Conservation (phyloP, 2,888 invertebrate species). For the Sinelater perroti region DNA sequence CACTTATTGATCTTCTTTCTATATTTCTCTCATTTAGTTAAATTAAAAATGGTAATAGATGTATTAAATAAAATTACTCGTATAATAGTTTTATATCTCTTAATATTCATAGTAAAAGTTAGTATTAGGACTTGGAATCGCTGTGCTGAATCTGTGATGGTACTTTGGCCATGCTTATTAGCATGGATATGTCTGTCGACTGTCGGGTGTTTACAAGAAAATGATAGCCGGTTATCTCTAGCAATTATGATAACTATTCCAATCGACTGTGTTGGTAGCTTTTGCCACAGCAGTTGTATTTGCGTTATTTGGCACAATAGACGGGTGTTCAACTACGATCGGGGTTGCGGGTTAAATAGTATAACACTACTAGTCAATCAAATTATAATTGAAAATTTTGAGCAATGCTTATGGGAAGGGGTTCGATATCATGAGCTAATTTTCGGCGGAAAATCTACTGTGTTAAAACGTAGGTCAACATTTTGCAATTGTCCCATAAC, state of each 20-base stretch:
- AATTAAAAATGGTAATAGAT: no score
- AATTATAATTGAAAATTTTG: constrained; percentile 93
- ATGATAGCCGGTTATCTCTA: constrained; percentile 98
- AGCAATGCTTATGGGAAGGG: constrained; percentile 76
- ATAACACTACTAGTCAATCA: constrained; percentile 94
- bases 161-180: constrained; percentile 99
- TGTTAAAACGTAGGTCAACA: constrained; percentile 89
- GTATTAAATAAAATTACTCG: no score
- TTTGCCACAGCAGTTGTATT: constrained; percentile 48
- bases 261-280: constrained; percentile 48
- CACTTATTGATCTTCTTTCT: no score
- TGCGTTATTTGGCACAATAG: constrained; percentile 55
- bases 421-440: constrained; percentile 83
- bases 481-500: constrained; percentile 97
- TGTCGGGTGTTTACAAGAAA: constrained; percentile 99
- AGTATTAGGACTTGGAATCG: constrained; percentile 89
- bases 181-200: constrained; percentile 99
- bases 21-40: no score
- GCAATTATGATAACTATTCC: constrained; percentile 87
- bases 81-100: constrained; percentile 98
- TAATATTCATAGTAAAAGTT: constrained; percentile 87
- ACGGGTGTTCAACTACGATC: constrained; percentile 88
- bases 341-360: constrained; percentile 99
- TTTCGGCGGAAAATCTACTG: constrained; percentile 97
- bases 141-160: no score